These are phyloP conservation scores for Pyrrhosoma nymphula DNA, from an alignment of 2,888 invertebrate species.

Conservation along the genomic window DNA sequence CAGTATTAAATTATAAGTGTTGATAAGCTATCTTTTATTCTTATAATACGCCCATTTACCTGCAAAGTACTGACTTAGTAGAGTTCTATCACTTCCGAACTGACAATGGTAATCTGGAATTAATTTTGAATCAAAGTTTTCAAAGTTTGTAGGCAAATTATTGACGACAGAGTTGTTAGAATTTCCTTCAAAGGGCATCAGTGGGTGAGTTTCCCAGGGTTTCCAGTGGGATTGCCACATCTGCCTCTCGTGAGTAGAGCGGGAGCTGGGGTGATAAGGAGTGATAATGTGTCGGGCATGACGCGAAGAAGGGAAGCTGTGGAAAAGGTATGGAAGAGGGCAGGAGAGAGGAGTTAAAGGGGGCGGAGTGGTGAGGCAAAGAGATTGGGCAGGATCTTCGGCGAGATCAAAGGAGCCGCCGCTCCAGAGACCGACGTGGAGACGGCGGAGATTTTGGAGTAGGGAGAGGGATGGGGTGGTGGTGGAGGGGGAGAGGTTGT, in stretches of 20 bases:
- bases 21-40: no score
- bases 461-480: not conserved
- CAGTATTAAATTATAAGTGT: no score
- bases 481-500: not conserved
- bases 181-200: no score
- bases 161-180: no score
- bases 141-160: no score
- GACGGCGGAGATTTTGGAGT: not conserved
- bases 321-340: not conserved
- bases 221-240: not conserved
- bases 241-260: not conserved
- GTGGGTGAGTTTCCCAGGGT: no score
- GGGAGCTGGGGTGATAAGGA: conserved; percentile 37
- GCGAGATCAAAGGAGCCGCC: conserved; percentile 59
- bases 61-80: no score
- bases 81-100: no score
- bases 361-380: conserved; percentile 3
- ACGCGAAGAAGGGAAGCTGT: not conserved
- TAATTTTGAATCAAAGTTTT: no score
- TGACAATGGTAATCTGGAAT: no score
- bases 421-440: not conserved
- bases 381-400: not conserved
- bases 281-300: conserved; percentile 55
- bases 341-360: not conserved
- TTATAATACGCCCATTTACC: no score